phyloP scores from a whole-genome alignment of 2,113 vertebrate species.

The Pipa parva region DNA sequence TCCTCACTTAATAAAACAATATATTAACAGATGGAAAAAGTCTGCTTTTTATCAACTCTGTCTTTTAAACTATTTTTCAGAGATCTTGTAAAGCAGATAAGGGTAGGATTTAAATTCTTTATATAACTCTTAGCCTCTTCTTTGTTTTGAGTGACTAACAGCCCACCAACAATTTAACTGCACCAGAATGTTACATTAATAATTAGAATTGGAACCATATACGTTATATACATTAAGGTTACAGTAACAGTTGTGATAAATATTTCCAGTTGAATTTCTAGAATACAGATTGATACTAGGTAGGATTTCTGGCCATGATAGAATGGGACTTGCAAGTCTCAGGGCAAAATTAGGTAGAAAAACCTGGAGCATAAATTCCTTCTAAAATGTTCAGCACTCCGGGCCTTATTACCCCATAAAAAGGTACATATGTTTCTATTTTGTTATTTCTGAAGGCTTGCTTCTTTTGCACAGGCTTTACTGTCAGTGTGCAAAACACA shows the following conservation, averaged over 20 bases:
- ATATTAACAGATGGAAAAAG: slow-evolving; percentile 35
- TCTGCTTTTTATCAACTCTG: slow-evolving; percentile 27
- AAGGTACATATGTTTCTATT: neutral
- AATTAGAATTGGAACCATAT: neutral
- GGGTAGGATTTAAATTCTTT: slow-evolving; percentile 13
- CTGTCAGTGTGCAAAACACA: too few relatives aligned
- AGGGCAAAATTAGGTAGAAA: too few relatives aligned
- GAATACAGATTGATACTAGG: neutral
- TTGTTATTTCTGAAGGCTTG: too few relatives aligned
- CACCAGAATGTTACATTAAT: neutral
- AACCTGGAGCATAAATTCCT: too few relatives aligned
- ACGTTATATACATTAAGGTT: neutral
- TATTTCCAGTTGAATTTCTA: neutral
- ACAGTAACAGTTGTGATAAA: neutral
- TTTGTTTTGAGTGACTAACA: neutral
- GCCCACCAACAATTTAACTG: neutral
- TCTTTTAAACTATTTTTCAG: slow-evolving; percentile 18
- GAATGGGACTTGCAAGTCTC: too few relatives aligned
- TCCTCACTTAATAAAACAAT: slow-evolving; percentile 28
- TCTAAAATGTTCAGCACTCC: too few relatives aligned
- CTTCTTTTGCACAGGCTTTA: too few relatives aligned
- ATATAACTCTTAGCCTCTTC: neutral
- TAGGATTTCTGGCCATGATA: neutral
- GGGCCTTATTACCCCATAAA: neutral
- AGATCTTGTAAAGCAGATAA: slow-evolving; percentile 25